Conservation (phyloP, 30 jellyfish, hydroid and myxozoan genomes). For the Chrysaora quinquecirrha region DNA sequence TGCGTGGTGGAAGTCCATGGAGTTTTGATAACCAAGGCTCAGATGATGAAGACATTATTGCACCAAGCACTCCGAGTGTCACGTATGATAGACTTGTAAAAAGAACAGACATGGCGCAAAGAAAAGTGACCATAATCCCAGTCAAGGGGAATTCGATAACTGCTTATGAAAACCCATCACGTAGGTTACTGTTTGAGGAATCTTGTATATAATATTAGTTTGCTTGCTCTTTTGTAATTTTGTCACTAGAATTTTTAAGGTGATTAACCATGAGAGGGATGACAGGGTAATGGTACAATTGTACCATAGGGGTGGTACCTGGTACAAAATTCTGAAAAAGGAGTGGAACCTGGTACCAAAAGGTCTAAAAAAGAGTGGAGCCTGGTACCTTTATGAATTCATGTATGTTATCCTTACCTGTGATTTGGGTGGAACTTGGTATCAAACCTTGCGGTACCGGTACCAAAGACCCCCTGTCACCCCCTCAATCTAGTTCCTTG, state of each 20-base stretch:
- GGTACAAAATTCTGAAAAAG: too few species aligned
- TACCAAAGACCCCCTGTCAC: too few species aligned
- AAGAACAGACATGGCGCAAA: background rate
- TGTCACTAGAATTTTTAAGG: background rate
- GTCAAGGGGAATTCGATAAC: background rate
- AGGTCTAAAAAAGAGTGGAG: too few species aligned
- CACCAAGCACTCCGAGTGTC: constrained; percentile 7
- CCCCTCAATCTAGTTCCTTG: too few species aligned
- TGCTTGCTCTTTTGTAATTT: background rate
- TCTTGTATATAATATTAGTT: background rate
- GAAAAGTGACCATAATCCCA: background rate
- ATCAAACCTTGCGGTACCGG: too few species aligned
- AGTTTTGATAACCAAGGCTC: background rate
- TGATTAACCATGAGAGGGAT: background rate
- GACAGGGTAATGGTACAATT: background rate
- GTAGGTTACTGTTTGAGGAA: background rate
- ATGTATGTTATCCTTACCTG: too few species aligned
- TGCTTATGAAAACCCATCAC: constrained; percentile 5
- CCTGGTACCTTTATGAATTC: too few species aligned
- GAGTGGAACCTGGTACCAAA: too few species aligned
- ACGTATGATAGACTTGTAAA: constrained; percentile 5
- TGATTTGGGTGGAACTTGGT: too few species aligned
- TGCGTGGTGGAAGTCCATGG: constrained; percentile 7
- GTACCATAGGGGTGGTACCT: too few species aligned
- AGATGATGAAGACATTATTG: background rate